Evolutionary conservation across 37 sponge, comb jelly and placozoan genomes (phyloP), one percentile per base, ranked within the genome.

Genomic region (Tethya wilhelma): DNA sequence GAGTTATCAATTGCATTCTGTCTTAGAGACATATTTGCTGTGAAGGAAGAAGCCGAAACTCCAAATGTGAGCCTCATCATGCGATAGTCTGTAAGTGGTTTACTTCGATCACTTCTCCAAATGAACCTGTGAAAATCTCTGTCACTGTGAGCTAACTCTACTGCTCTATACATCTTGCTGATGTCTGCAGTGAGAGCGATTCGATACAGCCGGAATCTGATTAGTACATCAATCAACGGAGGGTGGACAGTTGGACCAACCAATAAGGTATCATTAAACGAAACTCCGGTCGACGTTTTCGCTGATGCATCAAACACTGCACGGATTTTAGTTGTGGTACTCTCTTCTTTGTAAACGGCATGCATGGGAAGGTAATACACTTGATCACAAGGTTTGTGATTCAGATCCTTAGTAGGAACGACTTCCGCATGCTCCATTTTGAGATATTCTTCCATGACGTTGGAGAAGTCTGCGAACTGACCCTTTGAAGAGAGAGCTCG

Each of bases 291-390:
- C 25, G 82, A 71, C 23, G 82, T 71, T 30, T 81, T 81, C 4
- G 82, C 82, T 20, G 82, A 81, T n/a, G 72, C 63, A 37, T 81
- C 82, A 70, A 81, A 81, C 9, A 81, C 82, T 43, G 82, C 82
- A 64, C 65, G 65, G 9, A 64, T 31, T 64, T 38, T 81, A 28
- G 79, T 79, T 22, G 72, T 81, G 25, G 73, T 81, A 37, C 82
- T 81, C 59, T 72, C n/a, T 40, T 39, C 73, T 45, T 81, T 81
- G 82, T 81, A 71, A 26, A 64, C n/a, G n/a, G n/a, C n/a, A n/a
- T n/a, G n/a, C n/a, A n/a, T n/a, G n/a, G n/a, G n/a, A n/a, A n/a
- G n/a, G n/a, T n/a, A n/a, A n/a, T n/a, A n/a, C n/a, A n/a, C n/a
- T n/a, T n/a, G n/a, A n/a, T n/a, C n/a, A n/a, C n/a, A n/a, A n/a